Base-by-base conservation (phyloP, 2,888 invertebrate genomes). In the Chymomyza caudatula region DNA sequence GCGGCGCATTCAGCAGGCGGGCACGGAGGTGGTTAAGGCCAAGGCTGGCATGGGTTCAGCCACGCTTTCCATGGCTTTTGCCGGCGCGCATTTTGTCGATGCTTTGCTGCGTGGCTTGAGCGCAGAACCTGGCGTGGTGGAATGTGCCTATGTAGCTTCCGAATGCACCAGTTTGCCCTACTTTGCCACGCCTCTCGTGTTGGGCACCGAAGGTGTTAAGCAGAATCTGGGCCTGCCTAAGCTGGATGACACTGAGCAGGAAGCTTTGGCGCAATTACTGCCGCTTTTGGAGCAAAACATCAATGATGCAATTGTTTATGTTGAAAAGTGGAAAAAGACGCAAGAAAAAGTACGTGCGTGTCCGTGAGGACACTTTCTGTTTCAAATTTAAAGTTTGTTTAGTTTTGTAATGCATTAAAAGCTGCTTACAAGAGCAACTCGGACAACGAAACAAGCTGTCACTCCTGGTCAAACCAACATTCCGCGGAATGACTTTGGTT, bases 21-120 rank as follows among this genome's bases (percentile, higher is more conserved):
- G 98, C 60, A 98, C 98, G 29, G 98, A 98, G 92, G 93, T 93
- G 64, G 77, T 91, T 93, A 93, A 88, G 92, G 98, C 98, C 4
- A 99, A 99, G 92, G 98, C 97, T 37, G 99, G 98, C 67, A 95
- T 96, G 15, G 98, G 98, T 42, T 98, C 98, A 0, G 98, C 98
- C 20, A 99, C 98, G 1, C 93, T 98, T 5, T 98, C 98, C 2
- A 98, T 98, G 98, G 98, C 98, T 0, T 97, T 94, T 90, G 98
- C 98, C 4, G 98, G 96, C 60, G 97, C 97, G 0, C 92, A 96
- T 60, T 97, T 99, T 90, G 93, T 95, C 23, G 92, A 94, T 86
- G 94, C 97, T 0, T 91, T 98, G 54, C 93, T 98, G 63, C 92
- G 93, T 60, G 99, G 95, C 11, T 92, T 98, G 90, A 93, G 85